These are phyloP conservation scores for Mamestra brassicae DNA, from an alignment of 2,888 invertebrate species.

Conservation along the genomic window DNA sequence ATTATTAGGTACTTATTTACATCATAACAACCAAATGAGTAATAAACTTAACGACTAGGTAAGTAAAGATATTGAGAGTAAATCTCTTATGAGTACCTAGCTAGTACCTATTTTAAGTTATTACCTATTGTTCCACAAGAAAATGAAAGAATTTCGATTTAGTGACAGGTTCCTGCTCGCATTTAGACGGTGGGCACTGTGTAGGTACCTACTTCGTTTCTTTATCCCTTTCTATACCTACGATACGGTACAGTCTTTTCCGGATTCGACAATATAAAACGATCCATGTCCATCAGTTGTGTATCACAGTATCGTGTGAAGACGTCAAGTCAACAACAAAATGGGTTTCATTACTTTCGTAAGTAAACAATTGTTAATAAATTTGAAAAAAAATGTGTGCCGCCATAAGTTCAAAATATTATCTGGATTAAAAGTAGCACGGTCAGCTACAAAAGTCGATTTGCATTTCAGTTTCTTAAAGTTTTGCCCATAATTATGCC, in stretches of 20 bases:
- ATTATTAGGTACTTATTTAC: too few relatives aligned
- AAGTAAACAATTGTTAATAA: conserved; percentile 63
- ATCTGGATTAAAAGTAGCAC: neutral
- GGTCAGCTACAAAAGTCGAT: neutral
- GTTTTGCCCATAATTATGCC: neutral
- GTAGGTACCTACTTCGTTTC: conserved; percentile 46
- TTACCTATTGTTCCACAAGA: conserved; percentile 26
- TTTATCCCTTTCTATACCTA: conserved; percentile 81
- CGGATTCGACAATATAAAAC: conserved; percentile 85
- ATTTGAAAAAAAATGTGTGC: neutral
- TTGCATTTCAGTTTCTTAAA: neutral
- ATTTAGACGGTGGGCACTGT: conserved; percentile 54
- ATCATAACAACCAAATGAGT: too few relatives aligned
- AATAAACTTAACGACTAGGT: neutral
- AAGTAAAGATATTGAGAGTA: neutral
- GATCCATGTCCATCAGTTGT: conserved; percentile 61
- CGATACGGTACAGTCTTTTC: conserved; percentile 73
- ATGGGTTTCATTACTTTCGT: conserved; percentile 82
- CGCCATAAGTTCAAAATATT: neutral
- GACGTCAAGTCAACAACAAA: conserved; percentile 55
- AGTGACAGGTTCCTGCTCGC: conserved; percentile 64
- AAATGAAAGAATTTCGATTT: conserved; percentile 66
- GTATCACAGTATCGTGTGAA: conserved; percentile 74
- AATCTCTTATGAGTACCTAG: neutral
- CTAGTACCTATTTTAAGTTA: neutral